Base-by-base conservation (phyloP, 2,113 vertebrate genomes). In the Accipiter cooperii region DNA sequence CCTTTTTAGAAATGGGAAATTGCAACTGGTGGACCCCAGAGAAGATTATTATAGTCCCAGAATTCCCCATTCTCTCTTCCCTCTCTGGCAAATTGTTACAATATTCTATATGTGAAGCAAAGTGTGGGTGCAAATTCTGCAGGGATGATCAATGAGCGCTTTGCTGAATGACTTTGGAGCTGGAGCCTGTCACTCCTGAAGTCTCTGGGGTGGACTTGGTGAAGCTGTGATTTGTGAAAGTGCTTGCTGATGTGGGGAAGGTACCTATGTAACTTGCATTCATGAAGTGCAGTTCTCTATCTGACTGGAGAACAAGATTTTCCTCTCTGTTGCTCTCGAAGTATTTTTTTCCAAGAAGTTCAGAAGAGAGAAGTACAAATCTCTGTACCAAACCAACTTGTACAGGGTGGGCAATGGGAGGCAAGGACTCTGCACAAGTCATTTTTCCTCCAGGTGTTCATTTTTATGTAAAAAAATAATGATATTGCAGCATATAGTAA, bases 81-180 rank as follows among this genome's bases (percentile, higher is more conserved):
- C n/a, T 76, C 16, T 88, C 75, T 71, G 46, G 18, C 11, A 66
- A 54, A 60, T 84, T 0, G 3, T 83, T 80, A 16, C 8, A 29
- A 26, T 66, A 57, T 51, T 44, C 26, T 28, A 6, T 13, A 66
- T 0, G 0, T 1, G 13, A 91, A 68, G 71, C 20, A 21, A 82
- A 83, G 36, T 6, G 28, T 49, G 71, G 71, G 57, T 77, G 63
- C 80, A 68, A 25, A 73, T 73, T 61, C 69, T 80, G 76, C 63
- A 84, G 63, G 42, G 52, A 33, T 69, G 38, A 49, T 34, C 3
- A 9, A 34, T 9, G 34, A 24, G 28, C 55, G 17, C 33, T 86
- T 76, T 83, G 84, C 57, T 58, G 57, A 91, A 64, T 51, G 52
- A 38, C 38, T 77, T 68, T 0, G 3, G 38, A 84, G 58, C n/a